These are phyloP conservation scores for Didymodactylos carnosus DNA, from an alignment of 2,888 invertebrate genomes.

Conservation along the genomic window DNA sequence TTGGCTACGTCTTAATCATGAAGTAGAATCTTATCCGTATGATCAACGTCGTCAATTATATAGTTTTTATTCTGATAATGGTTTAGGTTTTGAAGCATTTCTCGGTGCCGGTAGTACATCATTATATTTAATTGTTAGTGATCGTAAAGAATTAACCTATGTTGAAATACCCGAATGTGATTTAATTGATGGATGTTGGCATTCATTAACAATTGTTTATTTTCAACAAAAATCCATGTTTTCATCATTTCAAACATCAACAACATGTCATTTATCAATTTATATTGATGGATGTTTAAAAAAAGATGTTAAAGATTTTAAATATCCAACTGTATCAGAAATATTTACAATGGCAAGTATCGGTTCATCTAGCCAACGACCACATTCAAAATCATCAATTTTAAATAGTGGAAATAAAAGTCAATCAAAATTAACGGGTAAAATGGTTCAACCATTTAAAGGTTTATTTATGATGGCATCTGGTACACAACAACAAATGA, in stretches of 20 bases:
- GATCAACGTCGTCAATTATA: constrained; percentile 12
- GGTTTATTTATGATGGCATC: not conserved
- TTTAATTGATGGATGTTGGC: constrained; percentile 4
- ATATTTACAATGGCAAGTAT: not conserved
- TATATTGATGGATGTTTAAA: constrained; percentile 9
- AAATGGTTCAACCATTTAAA: not conserved
- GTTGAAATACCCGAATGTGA: constrained; percentile 7
- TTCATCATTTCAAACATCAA: constrained; percentile 3
- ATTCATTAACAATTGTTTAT: constrained; percentile 8
- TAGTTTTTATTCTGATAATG: constrained; percentile 7
- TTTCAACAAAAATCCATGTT: not conserved
- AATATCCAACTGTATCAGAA: not conserved
- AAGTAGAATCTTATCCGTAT: not conserved
- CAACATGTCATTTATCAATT: not conserved
- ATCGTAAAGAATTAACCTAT: not conserved
- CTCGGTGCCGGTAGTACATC: not conserved
- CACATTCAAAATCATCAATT: not conserved
- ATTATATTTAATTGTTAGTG: not conserved
- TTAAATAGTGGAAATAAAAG: not conserved
- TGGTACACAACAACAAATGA: not conserved
- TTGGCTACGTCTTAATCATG: not conserved
- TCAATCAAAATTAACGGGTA: not conserved
- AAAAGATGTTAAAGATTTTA: constrained; percentile 14
- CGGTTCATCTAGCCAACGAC: constrained; percentile 5
- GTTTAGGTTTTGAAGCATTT: constrained; percentile 12